Conservation (phyloP, 2,888 invertebrate species). For the Agriopis leucophaearia region DNA sequence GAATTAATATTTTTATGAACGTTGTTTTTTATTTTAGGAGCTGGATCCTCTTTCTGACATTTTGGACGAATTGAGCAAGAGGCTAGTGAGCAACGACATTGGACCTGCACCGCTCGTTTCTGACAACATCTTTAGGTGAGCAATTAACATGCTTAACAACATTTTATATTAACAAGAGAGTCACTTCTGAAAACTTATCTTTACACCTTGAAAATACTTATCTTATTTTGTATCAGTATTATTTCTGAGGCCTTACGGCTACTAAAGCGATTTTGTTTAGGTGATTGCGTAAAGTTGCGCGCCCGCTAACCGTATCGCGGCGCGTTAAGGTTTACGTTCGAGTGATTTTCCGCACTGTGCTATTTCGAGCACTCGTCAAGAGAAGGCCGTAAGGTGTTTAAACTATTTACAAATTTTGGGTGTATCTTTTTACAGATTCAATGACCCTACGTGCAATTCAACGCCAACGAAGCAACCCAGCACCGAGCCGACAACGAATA, state of each 20-base stretch:
- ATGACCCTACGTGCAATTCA: conserved; percentile 87
- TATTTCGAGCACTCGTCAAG: too few relatives aligned
- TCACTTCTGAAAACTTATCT: too few relatives aligned
- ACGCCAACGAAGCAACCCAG: conserved; percentile 66
- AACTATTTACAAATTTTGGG: not conserved
- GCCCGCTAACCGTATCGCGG: too few relatives aligned
- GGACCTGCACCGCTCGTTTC: conserved; percentile 73
- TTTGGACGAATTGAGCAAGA: conserved; percentile 89
- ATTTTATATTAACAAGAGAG: not conserved
- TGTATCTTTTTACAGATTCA: conserved; percentile 79
- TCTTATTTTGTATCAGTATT: too few relatives aligned
- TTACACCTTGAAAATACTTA: too few relatives aligned
- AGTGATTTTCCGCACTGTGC: too few relatives aligned
- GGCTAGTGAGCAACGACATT: conserved; percentile 82
- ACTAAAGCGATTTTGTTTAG: too few relatives aligned
- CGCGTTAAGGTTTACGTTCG: too few relatives aligned
- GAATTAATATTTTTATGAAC: not conserved
- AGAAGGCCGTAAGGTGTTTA: too few relatives aligned
- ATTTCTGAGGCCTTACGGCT: too few relatives aligned
- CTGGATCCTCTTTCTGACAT: conserved; percentile 89
- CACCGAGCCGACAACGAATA: conserved; percentile 62
- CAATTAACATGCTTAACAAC: not conserved
- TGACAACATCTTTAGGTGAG: conserved; percentile 88
- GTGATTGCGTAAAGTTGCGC: too few relatives aligned
- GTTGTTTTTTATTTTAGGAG: conserved; percentile 69